Evolutionary conservation across 2,888 invertebrate species (phyloP), one percentile per base, ranked within the genome.

Genomic region (Bellardia pandia): DNA sequence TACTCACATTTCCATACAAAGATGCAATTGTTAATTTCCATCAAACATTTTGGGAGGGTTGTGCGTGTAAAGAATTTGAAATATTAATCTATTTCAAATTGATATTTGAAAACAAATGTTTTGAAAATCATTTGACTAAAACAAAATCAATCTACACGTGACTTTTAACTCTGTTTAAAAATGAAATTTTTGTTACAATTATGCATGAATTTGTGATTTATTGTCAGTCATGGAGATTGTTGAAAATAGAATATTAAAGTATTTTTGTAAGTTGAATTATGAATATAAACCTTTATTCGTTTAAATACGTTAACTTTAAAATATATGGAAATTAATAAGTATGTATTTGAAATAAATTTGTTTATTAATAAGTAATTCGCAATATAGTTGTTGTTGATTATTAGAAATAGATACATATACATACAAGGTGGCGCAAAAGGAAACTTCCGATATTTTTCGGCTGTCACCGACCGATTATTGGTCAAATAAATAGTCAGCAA

Each of bases 41-140:
- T 68, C 40, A 45, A 51, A 72, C 9, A 58, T 33, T 30, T 69
- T 66, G 56, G 68, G 45, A 37, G n/a, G 77, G 40, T 60, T 72
- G 16, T 37, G 33, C 16, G 37, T 71, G 51, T 71, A 66, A 51
- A 37, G 33, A 58, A 60, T 72, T 14, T 16, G 16, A 30, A n/a
- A 68, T 80, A 72, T n/a, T 83, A 83, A 86, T 79, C 69, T 86
- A 79, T 79, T 83, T 83, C 62, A 11, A 68, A 83, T 86, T 86
- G 86, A 82, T 86, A 83, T 86, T 75, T 79, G 51, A 79, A 62
- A 86, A 71, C 86, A 86, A 79, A 82, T 86, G 82, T 75, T 83
- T 86, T 33, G 3, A 60, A 58, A 64, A 48, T 48, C 40, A 45
- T 83, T 42, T 33, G 5, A 33, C 37, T 64, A 30, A 23, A 51